phyloP scores from a whole-genome alignment of 2,888 invertebrate species.

The Gymnocheta viridis region DNA sequence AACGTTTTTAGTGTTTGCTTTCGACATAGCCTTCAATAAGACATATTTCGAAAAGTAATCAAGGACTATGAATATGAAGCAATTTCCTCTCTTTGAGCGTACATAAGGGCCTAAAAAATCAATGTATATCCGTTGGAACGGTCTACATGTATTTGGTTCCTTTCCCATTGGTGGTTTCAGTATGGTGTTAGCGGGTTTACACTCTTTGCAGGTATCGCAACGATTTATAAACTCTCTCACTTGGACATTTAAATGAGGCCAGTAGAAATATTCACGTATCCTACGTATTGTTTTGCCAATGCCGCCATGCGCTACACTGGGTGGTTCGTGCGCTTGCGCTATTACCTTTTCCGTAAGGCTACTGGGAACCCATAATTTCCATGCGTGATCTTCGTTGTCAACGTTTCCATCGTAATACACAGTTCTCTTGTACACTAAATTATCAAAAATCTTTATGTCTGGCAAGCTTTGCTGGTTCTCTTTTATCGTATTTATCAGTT shows the following conservation, averaged over 20 bases:
- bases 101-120: neutral
- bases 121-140: neutral
- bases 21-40: neutral
- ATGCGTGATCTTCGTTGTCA: neutral
- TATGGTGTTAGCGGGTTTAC: neutral
- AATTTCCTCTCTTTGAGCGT: neutral
- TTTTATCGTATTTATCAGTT: neutral
- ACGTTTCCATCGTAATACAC: neutral
- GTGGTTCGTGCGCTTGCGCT: neutral
- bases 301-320: neutral
- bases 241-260: neutral
- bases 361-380: neutral
- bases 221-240: neutral
- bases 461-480: neutral
- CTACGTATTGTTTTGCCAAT: too few relatives aligned
- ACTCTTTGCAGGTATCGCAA: neutral
- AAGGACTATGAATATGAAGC: neutral
- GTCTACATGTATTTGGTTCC: neutral
- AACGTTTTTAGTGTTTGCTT: neutral
- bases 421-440: neutral
- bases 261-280: neutral
- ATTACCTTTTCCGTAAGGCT: neutral
- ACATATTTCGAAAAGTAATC: neutral
- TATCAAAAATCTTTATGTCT: neutral
- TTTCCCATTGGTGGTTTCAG: neutral